Evolutionary conservation across 2,888 invertebrate genomes (phyloP), one percentile per base, ranked within the genome.

Genomic region (Dilophus febrilis): DNA sequence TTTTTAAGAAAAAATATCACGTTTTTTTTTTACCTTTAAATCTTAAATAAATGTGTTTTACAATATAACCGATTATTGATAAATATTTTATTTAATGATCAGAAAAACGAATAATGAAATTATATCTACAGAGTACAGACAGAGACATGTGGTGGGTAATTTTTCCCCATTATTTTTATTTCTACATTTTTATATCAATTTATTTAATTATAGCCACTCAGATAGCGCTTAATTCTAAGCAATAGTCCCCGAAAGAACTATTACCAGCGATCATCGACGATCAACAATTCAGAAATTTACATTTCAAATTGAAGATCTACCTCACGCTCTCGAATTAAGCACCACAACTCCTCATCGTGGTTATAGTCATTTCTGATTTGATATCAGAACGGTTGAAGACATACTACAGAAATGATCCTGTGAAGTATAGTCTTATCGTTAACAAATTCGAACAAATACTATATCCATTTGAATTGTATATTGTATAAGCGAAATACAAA

Each of bases 281-380:
- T 48, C 44, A 44, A 14, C 38, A 35, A 38, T 35, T 26, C 37
- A 39, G 40, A 36, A 40, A 38, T 42, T 44, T 46, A 18, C 40
- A 44, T 22, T 22, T 35, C 42, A 44, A 44, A 44, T 46, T 48
- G 48, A 49, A 49, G 37, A 46, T 51, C 52, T 48, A 50, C 61
- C 66, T 67, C 67, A 66, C 67, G 67, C 67, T 67, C 26, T 58
- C 58, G 58, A 61, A 60, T 59, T 60, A 56, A 64, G 59, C 61
- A 61, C 67, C 66, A 53, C 51, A 38, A 31, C 69, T 70, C 71
- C 48, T 72, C 72, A 68, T 68, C 71, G 63, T 68, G 68, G 72
- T 55, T 67, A 56, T 54, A 52, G 55, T 19, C 18, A 18, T 19
- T 34, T 34, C 34, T 34, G 19, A 10, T 34, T 34, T 34, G 34